phyloP scores from a whole-genome alignment of 2,113 vertebrate genomes.

The Stigmatopora nigra region DNA sequence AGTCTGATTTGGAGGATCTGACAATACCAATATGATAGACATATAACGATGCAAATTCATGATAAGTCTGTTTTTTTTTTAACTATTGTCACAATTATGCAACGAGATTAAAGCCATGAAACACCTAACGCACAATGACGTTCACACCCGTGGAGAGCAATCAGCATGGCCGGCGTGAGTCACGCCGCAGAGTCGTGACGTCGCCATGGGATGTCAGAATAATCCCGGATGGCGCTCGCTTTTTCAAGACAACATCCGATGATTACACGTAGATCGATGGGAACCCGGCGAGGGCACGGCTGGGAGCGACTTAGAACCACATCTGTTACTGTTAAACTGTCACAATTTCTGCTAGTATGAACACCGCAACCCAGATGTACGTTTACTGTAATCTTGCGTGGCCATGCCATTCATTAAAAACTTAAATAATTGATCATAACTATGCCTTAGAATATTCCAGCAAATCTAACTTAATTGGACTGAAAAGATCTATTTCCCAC shows the following conservation, averaged over 20 bases:
- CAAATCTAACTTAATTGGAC: too few relatives aligned
- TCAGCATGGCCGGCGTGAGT: background rate
- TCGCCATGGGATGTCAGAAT: slow-evolving; percentile 1
- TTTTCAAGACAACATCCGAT: slow-evolving; percentile 18
- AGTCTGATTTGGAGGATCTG: too few relatives aligned
- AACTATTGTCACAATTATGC: background rate
- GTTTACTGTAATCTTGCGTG: too few relatives aligned
- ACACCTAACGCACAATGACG: background rate
- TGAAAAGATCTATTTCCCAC: too few relatives aligned
- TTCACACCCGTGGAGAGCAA: background rate
- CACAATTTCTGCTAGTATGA: background rate
- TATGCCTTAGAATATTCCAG: too few relatives aligned
- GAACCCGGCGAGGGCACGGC: slow-evolving; percentile 15
- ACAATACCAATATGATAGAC: too few relatives aligned
- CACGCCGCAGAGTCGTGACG: slow-evolving; percentile 1
- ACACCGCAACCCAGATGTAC: background rate
- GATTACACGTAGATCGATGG: slow-evolving; percentile 33
- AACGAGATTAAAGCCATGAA: background rate
- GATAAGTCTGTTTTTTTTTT: background rate
- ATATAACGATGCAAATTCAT: background rate
- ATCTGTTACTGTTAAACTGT: slow-evolving; percentile 20
- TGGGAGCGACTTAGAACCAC: slow-evolving; percentile 19
- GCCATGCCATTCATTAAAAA: background rate
- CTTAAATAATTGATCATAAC: too few relatives aligned
- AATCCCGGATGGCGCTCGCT: background rate